A percentile compares a stretch with the other conserved stretches of the same genome.
These are phyloP conservation scores for Tyrannus savana DNA, from an alignment of 2,113 vertebrate genomes.

Conservation along the genomic window DNA sequence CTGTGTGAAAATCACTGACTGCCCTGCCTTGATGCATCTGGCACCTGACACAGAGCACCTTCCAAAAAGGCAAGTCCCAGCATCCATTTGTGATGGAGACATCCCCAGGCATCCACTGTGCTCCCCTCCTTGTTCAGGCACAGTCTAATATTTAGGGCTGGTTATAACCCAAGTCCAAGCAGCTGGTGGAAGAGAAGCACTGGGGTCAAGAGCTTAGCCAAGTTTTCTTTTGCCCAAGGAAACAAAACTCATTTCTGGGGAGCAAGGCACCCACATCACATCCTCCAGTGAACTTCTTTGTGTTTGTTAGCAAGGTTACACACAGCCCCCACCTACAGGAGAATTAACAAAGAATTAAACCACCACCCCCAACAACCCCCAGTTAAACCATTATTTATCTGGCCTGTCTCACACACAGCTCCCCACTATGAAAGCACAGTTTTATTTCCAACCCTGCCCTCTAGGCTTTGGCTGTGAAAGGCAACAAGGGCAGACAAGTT, in stretches of 20 bases:
- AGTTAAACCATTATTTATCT: not conserved
- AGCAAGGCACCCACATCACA: not conserved
- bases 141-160: accelerated
- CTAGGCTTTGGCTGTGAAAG: accelerated
- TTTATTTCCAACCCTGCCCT: not conserved
- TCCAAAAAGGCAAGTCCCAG: not conserved
- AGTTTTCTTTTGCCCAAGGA: not conserved
- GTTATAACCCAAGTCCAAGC: too few species aligned
- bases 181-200: not conserved
- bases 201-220: not conserved
- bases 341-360: not conserved
- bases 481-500: not conserved
- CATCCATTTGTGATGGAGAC: not conserved
- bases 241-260: not conserved
- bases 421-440: not conserved
- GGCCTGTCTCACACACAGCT: not conserved
- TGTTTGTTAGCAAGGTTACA: not conserved
- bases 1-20: not conserved
- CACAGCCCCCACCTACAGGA: not conserved
- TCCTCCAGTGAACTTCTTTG: not conserved
- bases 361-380: not conserved
- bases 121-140: not conserved
- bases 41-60: not conserved
- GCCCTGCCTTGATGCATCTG: not conserved
- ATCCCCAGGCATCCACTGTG: not conserved